phyloP scores from a whole-genome alignment of 2,113 vertebrate species.

The Anolis carolinensis region DNA sequence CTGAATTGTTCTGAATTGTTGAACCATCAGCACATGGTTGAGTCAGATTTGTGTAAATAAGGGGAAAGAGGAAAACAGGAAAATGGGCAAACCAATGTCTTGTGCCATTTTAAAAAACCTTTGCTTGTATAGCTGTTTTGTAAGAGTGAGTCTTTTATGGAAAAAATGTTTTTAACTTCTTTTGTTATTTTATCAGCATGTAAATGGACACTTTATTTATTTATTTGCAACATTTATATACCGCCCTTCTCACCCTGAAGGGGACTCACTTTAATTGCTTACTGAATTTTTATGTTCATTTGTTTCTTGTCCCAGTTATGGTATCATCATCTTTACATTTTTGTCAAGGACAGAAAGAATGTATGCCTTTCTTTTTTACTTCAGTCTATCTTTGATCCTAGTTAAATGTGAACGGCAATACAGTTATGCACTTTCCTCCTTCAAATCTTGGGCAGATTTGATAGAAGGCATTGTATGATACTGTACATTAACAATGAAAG shows the following conservation, averaged over 20 bases:
- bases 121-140: neutral
- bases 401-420: constrained; percentile 51
- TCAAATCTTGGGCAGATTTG: constrained; percentile 41
- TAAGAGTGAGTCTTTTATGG: neutral
- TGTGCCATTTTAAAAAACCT: neutral
- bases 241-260: too few species aligned
- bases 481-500: constrained; percentile 25
- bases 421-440: constrained; percentile 33
- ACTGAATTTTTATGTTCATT: constrained; percentile 49
- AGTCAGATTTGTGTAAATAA: constrained; percentile 48
- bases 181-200: neutral
- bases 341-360: constrained; percentile 44
- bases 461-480: constrained; percentile 31
- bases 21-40: constrained; percentile 63
- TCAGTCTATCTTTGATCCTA: constrained; percentile 45
- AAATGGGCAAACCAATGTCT: constrained; percentile 26
- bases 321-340: constrained; percentile 47
- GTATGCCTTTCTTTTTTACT: constrained; percentile 54
- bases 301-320: constrained; percentile 35
- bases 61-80: constrained; percentile 27
- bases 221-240: too few species aligned
- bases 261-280: constrained; percentile 53
- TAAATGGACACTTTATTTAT: too few species aligned
- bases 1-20: constrained; percentile 71
- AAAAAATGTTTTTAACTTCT: neutral